Evolutionary conservation across 2,797 vertebrate genomes (phyloP), one percentile per base, ranked within the genome.

Genomic region (Bradypus variegatus): DNA sequence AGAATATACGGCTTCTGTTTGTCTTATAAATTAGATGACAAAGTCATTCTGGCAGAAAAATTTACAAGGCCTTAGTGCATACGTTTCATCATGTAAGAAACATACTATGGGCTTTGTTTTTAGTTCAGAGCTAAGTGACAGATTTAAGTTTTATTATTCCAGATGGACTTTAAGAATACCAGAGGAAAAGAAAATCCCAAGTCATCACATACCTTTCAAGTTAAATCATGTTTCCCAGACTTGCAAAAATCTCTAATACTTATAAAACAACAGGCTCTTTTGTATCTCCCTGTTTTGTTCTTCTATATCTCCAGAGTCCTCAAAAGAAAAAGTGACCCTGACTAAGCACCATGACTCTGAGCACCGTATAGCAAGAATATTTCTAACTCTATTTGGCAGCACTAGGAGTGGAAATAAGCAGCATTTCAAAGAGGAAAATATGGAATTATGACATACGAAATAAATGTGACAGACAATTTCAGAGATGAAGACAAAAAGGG

Each of bases 71-170:
- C 65, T 70, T 79, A 88, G 60, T 55, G 23, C 4, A 75, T n/a
- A 72, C 36, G 78, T 69, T 90, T 93, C 48, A 85, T 88, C 67
- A 76, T 75, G 53, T 62, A 69, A 79, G 58, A 86, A 94, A 88
- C 48, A 33, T 45, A 69, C 12, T 77, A 70, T 83, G 23, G 48
- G 38, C 76, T 90, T 92, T 85, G 70, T 92, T 77, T 93, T 92
- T 10, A 85, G 64, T 92, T 94, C 48, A 95, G 33, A 92, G 58
- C 27, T 90, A 69, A 86, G 58, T 92, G 48, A 38, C 12, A 91
- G 77, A 88, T 94, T 92, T 70, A 91, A 92, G 65, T 19, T 48
- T 86, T 84, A 91, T 81, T 36, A 79, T 86, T 91, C n/a, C 45
- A 73, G 36, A 81, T 1, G 79, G 55, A 93, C 70, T 50, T 70